Evolutionary conservation across 2,797 vertebrate species (phyloP).

Genomic region (Tenualosa ilisha): DNA sequence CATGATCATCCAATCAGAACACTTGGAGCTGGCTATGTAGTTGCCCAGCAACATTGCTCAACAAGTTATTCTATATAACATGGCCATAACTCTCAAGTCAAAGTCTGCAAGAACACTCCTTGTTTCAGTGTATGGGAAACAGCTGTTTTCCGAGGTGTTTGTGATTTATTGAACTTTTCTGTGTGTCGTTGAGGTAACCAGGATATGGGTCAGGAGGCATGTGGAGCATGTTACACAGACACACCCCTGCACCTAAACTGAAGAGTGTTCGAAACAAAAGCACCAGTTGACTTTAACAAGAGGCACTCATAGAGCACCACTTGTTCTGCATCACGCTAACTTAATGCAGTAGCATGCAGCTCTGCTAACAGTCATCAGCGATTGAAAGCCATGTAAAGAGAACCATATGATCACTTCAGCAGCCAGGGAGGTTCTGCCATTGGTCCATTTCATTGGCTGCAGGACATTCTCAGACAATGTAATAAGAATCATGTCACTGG

Average conservation of each 20-base stretch:
- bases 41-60: too few relatives aligned
- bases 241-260: slow-evolving; percentile 26
- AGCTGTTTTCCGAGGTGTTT: slow-evolving; percentile 18
- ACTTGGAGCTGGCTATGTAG: too few relatives aligned
- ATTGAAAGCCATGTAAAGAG: slow-evolving; percentile 25
- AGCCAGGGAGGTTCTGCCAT: background rate
- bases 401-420: background rate
- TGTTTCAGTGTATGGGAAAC: background rate
- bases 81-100: background rate
- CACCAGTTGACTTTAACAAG: background rate
- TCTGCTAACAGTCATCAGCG: slow-evolving; percentile 25
- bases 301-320: background rate
- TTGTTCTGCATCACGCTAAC: background rate
- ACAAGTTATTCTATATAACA: too few relatives aligned
- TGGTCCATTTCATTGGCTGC: slow-evolving; percentile 45
- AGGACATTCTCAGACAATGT: slow-evolving; percentile 62
- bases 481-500: slow-evolving; percentile 52
- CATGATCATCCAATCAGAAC: too few relatives aligned
- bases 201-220: slow-evolving; percentile 13
- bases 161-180: slow-evolving; percentile 32
- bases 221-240: slow-evolving; percentile 30
- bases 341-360: background rate
- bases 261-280: background rate
- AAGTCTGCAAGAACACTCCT: background rate
- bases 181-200: slow-evolving; percentile 24